Evolutionary conservation across 2,797 vertebrate species (phyloP), one percentile per base, ranked within the genome.

Genomic region (Oceanodroma leucorhoa): DNA sequence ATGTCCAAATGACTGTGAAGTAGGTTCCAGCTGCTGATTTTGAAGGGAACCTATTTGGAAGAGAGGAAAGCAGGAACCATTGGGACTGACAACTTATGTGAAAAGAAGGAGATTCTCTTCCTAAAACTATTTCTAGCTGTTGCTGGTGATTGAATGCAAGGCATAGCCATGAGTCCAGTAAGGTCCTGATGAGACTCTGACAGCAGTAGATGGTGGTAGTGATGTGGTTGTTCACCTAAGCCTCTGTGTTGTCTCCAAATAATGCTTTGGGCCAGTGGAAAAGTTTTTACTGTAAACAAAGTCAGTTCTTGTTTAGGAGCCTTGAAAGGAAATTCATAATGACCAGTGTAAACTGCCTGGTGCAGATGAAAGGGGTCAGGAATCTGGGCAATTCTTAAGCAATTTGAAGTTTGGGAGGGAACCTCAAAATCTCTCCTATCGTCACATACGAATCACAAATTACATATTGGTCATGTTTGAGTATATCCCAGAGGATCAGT

Each of bases 251-350:
- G 40, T 62, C 55, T 95, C 54, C 48, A 32, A 83, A 46, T 69
- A 55, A 53, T 81, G 19, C 66, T 92, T 75, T 80, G 53, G 77
- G 36, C 51, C 58, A 77, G 15, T 70, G 48, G 54, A 80, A 80
- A 72, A 67, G 50, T 67, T 90, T 90, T 82, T 77, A 43, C 30
- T 61, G 20, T 84, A 83, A 89, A 71, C 55, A 85, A 71, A 89
- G 81, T 60, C 40, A 70, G 23, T 36, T 93, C 50, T 76, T 69
- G 50, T 55, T 79, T 78, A 85, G 46, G 32, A 87, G 27, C 30
- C 41, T 83, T 94, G 75, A 87, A 85, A 95, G 65, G 86, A 88
- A 79, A 79, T 72, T 69, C 29, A 30, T 83, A 83, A 86, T 71
- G 51, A 55, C 29, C 69, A 65, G 45, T 81, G 76, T 77, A 87